Evolutionary conservation across 2,888 invertebrate genomes (phyloP).

Genomic region (Polietes domitor): DNA sequence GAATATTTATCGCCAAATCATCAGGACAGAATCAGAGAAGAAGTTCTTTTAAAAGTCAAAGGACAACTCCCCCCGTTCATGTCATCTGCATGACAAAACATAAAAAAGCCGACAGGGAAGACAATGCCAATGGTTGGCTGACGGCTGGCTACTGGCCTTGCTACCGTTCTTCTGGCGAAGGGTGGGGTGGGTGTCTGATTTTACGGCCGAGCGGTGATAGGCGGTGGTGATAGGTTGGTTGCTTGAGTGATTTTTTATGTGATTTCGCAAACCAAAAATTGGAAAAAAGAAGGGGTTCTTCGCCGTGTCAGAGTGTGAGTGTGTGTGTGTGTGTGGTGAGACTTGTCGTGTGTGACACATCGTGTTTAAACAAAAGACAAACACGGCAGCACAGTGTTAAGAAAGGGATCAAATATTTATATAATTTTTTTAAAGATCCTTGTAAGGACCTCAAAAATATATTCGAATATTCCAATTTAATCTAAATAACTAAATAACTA

Average conservation of each 20-base stretch:
- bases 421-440: too few species aligned
- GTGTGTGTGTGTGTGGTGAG: slow-evolving; percentile 39
- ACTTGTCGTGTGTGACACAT: slow-evolving; percentile 39
- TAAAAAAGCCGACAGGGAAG: background rate
- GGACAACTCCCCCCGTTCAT: background rate
- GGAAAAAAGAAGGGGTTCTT: slow-evolving; percentile 20
- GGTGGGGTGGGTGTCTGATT: background rate
- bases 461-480: too few species aligned
- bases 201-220: slow-evolving; percentile 15
- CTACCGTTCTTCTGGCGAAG: slow-evolving; percentile 1
- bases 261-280: slow-evolving; percentile 17
- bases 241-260: slow-evolving; percentile 40
- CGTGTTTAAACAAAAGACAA: slow-evolving; percentile 41
- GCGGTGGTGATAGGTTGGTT: slow-evolving; percentile 1
- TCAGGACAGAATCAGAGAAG: too few species aligned
- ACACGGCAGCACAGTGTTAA: too few species aligned
- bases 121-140: background rate
- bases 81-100: background rate
- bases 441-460: too few species aligned
- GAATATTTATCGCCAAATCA: slow-evolving; percentile 20
- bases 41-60: background rate
- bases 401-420: slow-evolving; percentile 47
- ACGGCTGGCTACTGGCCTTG: slow-evolving; percentile 41
- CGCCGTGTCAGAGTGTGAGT: slow-evolving; percentile 9
- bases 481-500: too few species aligned